These are phyloP conservation scores for Eremophila alpestris DNA, from an alignment of 2,797 vertebrate genomes.

Conservation along the genomic window DNA sequence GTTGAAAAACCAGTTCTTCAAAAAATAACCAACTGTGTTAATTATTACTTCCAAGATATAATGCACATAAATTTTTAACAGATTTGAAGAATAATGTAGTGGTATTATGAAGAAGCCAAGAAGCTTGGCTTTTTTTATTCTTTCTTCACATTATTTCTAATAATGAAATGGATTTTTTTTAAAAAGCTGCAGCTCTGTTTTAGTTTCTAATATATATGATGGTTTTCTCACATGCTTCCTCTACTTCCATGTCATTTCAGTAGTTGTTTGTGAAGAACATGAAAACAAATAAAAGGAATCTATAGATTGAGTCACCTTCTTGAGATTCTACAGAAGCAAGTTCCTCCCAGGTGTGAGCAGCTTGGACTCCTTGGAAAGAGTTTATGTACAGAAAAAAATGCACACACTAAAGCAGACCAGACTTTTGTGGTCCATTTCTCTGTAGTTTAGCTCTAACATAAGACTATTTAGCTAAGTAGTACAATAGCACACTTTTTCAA, in stretches of 20 bases:
- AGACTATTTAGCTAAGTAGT: not conserved
- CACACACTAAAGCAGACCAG: not conserved
- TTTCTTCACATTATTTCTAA: not conserved
- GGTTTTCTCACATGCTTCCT: not conserved
- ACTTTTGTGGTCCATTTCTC: not conserved
- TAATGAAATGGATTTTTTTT: not conserved
- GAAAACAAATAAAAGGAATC: not conserved
- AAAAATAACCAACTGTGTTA: not conserved
- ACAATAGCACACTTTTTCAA: not conserved
- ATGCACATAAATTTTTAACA: not conserved
- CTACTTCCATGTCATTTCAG: not conserved
- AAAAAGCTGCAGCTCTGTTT: not conserved
- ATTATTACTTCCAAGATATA: not conserved
- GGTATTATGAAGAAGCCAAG: not conserved
- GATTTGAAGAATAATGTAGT: not conserved
- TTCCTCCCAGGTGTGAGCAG: not conserved
- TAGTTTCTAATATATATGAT: not conserved
- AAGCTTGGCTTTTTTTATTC: not conserved
- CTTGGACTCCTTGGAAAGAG: not conserved
- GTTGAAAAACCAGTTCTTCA: not conserved
- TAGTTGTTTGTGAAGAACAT: not conserved
- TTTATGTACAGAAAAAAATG: not conserved
- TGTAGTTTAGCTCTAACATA: not conserved
- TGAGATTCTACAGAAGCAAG: not conserved
- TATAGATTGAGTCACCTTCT: not conserved